Evolutionary conservation across 2,888 invertebrate species (phyloP), one percentile per base, ranked within the genome.

Genomic region (Pandemis corylana): DNA sequence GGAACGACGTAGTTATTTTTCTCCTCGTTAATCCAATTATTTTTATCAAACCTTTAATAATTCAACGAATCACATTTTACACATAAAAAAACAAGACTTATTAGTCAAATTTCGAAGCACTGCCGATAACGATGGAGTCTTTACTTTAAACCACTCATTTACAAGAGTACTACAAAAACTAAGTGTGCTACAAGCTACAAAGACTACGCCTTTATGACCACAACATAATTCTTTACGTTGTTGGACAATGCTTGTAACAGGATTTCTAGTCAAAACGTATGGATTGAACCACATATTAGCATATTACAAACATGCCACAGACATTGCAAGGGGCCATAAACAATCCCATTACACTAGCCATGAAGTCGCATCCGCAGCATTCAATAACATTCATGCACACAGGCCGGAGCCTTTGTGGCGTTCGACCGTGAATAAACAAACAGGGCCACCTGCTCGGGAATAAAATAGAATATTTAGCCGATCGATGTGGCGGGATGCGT

Each of bases 381-480:
- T 56, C 44, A 61, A 69, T 61, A 74, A 66, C 74, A 69, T 59
- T 36, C 64, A 70, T 66, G 53, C 69, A 74, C 69, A 74, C 62
- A 46, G n/a, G 56, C 64, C 42, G 20, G 36, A 53, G 66, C 84
- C 82, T 85, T 85, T 85, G 83, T 82, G 82, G 80, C 81, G 80
- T 82, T 83, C 81, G 80, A 81, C 78, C 80, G 82, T 86, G 84
- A 86, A 87, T 87, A 88, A 87, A 88, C 82, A 89, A 89, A 87
- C 84, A 82, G 81, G 84, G 84, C 83, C 89, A 87, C 85, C 86
- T 87, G 87, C 80, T 85, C 80, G 68, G 75, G 76, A 75, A 77
- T 81, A 82, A 82, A 82, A 82, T 78, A 79, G 80, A 81, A 83
- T 81, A 81, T 83, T 81, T 81, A 81, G 80, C 81, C 76, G 80